Conservation (phyloP, 1,140 invertebrate species). For the Mizuhopecten yessoensis region DNA sequence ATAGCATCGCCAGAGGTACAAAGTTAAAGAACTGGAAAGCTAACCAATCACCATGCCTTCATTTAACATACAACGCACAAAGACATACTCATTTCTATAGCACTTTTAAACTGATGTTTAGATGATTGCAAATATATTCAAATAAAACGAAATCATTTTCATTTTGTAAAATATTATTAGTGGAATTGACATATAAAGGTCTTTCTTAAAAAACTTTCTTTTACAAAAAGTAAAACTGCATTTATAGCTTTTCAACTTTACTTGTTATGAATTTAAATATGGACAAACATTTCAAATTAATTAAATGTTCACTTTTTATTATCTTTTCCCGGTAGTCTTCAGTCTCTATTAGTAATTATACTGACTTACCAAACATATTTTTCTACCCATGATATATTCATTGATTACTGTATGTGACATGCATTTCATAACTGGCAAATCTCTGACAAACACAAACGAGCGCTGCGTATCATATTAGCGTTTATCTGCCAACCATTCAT, state of each 20-base stretch:
- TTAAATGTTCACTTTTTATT: neutral
- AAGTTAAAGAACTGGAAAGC: neutral
- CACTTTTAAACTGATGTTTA: neutral
- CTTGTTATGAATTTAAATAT: neutral
- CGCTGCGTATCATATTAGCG: neutral
- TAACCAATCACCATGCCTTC: neutral
- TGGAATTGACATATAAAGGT: neutral
- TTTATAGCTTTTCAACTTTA: neutral
- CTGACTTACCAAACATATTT: neutral
- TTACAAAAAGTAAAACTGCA: neutral
- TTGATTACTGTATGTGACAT: neutral
- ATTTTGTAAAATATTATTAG: neutral
- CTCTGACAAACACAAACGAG: neutral
- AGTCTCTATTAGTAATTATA: neutral
- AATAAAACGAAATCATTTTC: neutral
- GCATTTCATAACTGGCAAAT: neutral
- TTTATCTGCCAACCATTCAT: neutral
- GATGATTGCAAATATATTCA: neutral
- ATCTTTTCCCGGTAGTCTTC: too few species aligned
- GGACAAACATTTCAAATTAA: neutral
- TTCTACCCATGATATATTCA: neutral
- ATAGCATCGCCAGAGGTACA: too few species aligned
- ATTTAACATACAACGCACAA: neutral
- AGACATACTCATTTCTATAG: neutral
- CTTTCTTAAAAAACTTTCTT: neutral